Percentiles rank a stretch among this genome's conserved stretches.
Conservation (phyloP, 2,797 vertebrate species). For the Pangasius krempfi region DNA sequence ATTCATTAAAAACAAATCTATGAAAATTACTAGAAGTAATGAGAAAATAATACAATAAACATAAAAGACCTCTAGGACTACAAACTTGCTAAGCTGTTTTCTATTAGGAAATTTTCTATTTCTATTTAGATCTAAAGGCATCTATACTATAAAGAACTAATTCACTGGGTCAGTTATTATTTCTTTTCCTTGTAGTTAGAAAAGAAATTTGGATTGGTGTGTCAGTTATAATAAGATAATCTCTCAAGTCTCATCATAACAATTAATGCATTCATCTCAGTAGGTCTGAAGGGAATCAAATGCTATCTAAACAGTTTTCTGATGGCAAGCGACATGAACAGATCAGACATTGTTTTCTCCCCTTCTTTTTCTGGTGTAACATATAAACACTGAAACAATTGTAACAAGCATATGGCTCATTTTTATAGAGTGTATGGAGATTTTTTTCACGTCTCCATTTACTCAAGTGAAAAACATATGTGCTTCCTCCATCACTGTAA, state of each 20-base stretch:
- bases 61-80: not conserved
- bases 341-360: not conserved
- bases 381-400: not conserved
- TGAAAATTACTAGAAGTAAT: not conserved
- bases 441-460: not conserved
- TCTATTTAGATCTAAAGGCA: not conserved
- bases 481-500: not conserved
- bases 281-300: not conserved
- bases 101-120: not conserved
- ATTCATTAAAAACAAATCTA: not conserved
- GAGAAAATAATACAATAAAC: not conserved
- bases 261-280: not conserved
- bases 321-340: not conserved
- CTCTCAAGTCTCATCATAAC: not conserved
- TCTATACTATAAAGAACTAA: not conserved
- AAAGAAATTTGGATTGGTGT: not conserved
- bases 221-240: conserved; percentile 5
- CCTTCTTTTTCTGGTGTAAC: not conserved
- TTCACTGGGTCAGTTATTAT: not conserved
- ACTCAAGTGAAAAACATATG: not conserved
- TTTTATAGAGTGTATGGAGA: not conserved
- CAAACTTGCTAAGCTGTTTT: not conserved
- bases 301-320: not conserved
- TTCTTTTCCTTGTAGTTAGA: not conserved
- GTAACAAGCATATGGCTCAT: not conserved